Percentiles rank a stretch among this genome's conserved stretches.
These are phyloP conservation scores for Leucoptera coffeella DNA, from an alignment of 2,888 invertebrate species.

Conservation along the genomic window DNA sequence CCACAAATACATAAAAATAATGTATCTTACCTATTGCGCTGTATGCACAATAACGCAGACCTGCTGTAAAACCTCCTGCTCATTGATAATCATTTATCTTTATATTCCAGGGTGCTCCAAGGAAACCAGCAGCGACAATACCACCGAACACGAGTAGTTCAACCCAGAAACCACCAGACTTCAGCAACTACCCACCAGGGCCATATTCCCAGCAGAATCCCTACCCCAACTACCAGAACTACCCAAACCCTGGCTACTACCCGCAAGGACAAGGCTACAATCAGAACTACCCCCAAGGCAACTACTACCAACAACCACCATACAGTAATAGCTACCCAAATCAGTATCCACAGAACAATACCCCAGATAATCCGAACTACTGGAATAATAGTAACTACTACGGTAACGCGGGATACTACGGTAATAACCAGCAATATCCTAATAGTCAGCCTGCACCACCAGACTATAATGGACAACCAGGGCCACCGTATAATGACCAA, in stretches of 20 bases:
- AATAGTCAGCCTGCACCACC: constrained; percentile 24
- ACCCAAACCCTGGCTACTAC: constrained; percentile 25
- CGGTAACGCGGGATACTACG: constrained; percentile 29
- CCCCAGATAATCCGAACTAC: constrained; percentile 14
- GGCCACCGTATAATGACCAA: too few species aligned
- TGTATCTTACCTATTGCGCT: too few species aligned
- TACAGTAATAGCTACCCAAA: constrained; percentile 34
- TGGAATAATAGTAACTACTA: constrained; percentile 29
- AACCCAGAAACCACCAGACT: constrained; percentile 15
- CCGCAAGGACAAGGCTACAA: constrained; percentile 44
- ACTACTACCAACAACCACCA: constrained; percentile 31
- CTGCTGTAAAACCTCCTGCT: too few species aligned
- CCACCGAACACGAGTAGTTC: constrained; percentile 29
- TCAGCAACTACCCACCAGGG: constrained; percentile 21
- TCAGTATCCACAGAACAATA: constrained; percentile 18
- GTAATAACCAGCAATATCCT: constrained; percentile 33
- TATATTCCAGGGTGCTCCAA: constrained; percentile 23
- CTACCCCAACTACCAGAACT: constrained; percentile 33
- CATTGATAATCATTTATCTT: background rate
- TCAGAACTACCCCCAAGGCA: constrained; percentile 33
- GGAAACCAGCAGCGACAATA: constrained; percentile 47
- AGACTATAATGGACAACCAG: constrained; percentile 22
- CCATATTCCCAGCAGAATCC: constrained; percentile 37
- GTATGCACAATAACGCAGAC: too few species aligned
- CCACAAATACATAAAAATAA: too few species aligned